Evolutionary conservation across 2,113 vertebrate species (phyloP).

Genomic region (Enhydra lutris): DNA sequence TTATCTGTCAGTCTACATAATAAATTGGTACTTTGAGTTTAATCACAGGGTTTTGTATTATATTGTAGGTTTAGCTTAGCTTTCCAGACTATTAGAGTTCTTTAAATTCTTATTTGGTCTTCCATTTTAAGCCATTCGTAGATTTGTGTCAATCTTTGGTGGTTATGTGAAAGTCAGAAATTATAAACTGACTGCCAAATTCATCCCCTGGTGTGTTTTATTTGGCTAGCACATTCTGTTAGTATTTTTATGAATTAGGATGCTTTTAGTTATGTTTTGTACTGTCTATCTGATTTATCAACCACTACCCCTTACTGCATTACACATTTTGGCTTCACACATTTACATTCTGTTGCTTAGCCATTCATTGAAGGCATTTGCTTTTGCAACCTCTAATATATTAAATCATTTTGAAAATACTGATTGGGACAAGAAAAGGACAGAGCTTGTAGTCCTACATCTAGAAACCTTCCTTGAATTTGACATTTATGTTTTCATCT

Average conservation of each 20-base stretch:
- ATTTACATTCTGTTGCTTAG: constrained; percentile 1
- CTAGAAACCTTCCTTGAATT: neutral
- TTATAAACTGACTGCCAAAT: neutral
- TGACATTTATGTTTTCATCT: constrained; percentile 8
- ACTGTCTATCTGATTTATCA: neutral
- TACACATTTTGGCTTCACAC: neutral
- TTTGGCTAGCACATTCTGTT: neutral
- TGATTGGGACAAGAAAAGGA: neutral
- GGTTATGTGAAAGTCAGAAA: neutral
- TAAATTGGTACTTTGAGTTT: constrained; percentile 33
- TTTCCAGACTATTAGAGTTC: neutral
- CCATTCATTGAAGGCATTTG: neutral
- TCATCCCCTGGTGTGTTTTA: neutral
- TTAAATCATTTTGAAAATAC: constrained; percentile 12
- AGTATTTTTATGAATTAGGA: neutral
- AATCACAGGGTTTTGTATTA: neutral
- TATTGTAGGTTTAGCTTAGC: neutral
- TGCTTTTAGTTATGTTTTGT: neutral
- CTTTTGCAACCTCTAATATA: neutral
- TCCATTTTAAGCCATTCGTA: constrained; percentile 36
- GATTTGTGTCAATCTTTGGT: neutral
- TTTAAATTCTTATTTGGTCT: neutral
- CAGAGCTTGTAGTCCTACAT: neutral
- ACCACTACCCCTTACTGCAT: neutral
- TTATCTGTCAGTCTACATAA: neutral